Conservation (phyloP, 2,113 vertebrate species). For the Brachionichthys hirsutus region DNA sequence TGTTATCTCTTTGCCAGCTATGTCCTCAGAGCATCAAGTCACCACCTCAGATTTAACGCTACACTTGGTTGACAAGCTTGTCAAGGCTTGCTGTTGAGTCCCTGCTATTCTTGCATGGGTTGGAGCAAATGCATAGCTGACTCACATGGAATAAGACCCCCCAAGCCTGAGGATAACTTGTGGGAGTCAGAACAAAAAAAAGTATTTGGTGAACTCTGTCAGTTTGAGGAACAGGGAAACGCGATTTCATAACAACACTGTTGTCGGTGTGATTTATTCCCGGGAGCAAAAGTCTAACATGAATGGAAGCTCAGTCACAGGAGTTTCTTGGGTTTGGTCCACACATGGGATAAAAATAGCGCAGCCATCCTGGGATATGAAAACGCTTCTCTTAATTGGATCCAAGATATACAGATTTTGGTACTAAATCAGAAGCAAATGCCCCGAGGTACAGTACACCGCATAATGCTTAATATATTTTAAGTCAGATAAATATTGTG, state of each 20-base stretch:
- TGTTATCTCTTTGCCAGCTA: constrained; percentile 55
- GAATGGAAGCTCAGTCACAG: constrained; percentile 50
- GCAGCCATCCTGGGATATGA: constrained; percentile 16
- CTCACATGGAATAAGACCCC: constrained; percentile 55
- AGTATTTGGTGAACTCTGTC: constrained; percentile 47
- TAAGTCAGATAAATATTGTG: not conserved
- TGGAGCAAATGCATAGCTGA: constrained; percentile 49
- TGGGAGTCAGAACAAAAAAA: constrained; percentile 34
- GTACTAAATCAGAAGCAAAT: constrained; percentile 4
- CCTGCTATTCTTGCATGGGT: constrained; percentile 51
- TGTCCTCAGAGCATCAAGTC: too few species aligned
- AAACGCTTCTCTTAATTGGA: constrained; percentile 3
- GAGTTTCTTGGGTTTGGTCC: constrained; percentile 19
- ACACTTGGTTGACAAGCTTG: constrained; percentile 61
- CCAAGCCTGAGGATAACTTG: constrained; percentile 44
- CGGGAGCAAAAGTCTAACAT: constrained; percentile 30
- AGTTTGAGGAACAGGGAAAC: constrained; percentile 33
- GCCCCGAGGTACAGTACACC: not conserved
- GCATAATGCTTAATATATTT: not conserved
- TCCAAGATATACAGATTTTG: constrained; percentile 1
- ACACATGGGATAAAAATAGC: constrained; percentile 48
- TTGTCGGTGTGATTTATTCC: constrained; percentile 38
- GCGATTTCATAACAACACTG: constrained; percentile 34
- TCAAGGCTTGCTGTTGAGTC: constrained; percentile 67
- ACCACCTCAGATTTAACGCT: constrained; percentile 51